A percentile compares a stretch with the other conserved stretches of the same genome.
Evolutionary conservation across 2,113 vertebrate species (phyloP).

Genomic region (Alethe diademata): DNA sequence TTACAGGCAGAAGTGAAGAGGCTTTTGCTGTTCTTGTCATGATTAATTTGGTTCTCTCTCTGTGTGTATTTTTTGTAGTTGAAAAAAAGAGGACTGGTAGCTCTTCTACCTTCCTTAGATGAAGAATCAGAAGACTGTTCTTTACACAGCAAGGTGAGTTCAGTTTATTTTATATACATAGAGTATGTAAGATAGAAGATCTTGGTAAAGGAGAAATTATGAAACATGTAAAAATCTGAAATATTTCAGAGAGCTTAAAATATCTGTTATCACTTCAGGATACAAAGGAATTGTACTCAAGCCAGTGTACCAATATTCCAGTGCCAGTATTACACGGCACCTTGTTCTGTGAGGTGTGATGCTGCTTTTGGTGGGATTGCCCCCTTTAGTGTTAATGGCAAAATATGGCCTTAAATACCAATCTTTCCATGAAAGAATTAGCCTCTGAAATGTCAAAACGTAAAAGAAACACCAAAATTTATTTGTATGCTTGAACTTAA

Average conservation of each 20-base stretch:
- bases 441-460: background rate
- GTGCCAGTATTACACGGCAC: background rate
- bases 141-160: constrained; percentile 65
- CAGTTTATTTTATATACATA: background rate
- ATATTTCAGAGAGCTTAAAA: background rate
- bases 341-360: background rate
- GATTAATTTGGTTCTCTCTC: background rate
- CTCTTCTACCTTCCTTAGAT: constrained; percentile 69
- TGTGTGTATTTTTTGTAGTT: constrained; percentile 53
- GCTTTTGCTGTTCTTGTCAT: background rate
- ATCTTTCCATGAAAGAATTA: background rate
- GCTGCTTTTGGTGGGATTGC: background rate
- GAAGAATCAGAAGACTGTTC: constrained; percentile 76
- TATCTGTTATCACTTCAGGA: background rate
- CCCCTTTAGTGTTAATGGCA: background rate
- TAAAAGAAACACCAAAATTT: background rate
- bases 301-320: background rate
- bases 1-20: background rate
- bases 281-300: background rate
- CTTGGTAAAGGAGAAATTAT: background rate
- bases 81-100: constrained; percentile 60
- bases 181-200: background rate
- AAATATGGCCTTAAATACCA: background rate
- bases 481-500: background rate
- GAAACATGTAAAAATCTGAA: background rate